Evolutionary conservation across 2,113 vertebrate species (phyloP).

Genomic region (Limanda limanda): DNA sequence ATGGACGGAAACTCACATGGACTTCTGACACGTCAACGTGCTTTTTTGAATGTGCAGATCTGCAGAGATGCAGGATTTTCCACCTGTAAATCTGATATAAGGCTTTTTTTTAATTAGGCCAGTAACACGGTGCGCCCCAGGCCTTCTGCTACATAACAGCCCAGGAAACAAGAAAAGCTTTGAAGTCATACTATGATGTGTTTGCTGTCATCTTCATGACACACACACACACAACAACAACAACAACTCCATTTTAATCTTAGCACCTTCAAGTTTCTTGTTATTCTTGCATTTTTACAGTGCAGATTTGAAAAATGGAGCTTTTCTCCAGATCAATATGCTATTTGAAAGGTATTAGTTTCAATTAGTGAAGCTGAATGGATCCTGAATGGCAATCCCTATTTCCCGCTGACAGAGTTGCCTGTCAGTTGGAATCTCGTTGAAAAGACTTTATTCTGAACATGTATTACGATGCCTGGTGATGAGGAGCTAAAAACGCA

Average conservation of each 20-base stretch:
- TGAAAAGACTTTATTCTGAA: neutral
- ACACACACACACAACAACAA: conserved; percentile 3
- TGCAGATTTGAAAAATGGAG: conserved; percentile 46
- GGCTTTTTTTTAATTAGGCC: conserved; percentile 48
- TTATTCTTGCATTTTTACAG: conserved; percentile 42
- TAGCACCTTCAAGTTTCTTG: conserved; percentile 7
- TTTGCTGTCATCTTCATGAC: conserved; percentile 42
- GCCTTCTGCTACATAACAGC: conserved; percentile 42
- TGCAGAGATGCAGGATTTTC: conserved; percentile 11
- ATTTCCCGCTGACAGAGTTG: conserved; percentile 57
- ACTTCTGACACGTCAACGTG: conserved; percentile 24
- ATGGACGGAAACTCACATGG: conserved; percentile 18
- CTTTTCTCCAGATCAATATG: conserved; percentile 64
- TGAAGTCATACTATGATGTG: conserved; percentile 49
- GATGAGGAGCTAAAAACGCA: conserved; percentile 38
- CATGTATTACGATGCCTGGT: conserved; percentile 30
- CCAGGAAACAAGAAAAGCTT: conserved; percentile 31
- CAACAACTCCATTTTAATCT: conserved; percentile 35
- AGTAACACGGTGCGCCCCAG: conserved; percentile 33
- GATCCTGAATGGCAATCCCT: conserved; percentile 49
- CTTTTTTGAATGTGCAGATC: conserved; percentile 19
- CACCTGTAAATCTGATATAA: conserved; percentile 16
- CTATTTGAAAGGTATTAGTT: conserved; percentile 66
- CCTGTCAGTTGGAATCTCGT: conserved; percentile 26
- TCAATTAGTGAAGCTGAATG: conserved; percentile 68